A percentile compares a stretch with the other conserved stretches of the same genome.
phyloP scores from a whole-genome alignment of 2,797 vertebrate species.

The Siniperca scherzeri region DNA sequence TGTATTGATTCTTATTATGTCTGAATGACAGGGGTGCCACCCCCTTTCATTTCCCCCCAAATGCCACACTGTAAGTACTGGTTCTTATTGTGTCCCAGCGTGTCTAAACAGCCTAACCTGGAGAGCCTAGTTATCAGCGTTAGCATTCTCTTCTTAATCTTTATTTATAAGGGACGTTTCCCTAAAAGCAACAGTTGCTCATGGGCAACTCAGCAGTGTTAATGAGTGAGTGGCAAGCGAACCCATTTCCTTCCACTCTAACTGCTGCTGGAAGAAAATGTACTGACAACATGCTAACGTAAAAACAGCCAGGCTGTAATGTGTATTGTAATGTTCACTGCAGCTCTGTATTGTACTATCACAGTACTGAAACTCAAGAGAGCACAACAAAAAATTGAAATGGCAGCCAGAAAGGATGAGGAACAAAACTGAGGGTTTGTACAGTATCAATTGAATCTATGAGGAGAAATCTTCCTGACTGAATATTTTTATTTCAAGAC shows the following conservation, averaged over 20 bases:
- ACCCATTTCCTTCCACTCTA: background rate
- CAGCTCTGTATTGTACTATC: background rate
- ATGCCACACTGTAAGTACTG: background rate
- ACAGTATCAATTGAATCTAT: background rate
- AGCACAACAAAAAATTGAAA: background rate
- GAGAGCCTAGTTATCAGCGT: background rate
- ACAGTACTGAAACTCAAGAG: background rate
- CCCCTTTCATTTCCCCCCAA: background rate
- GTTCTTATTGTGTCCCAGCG: background rate
- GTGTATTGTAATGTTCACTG: background rate
- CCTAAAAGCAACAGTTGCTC: background rate
- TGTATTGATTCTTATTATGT: constrained; percentile 3
- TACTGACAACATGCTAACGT: background rate
- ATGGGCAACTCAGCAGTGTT: background rate
- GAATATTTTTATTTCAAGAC: constrained; percentile 32
- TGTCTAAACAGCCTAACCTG: background rate
- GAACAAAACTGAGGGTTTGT: background rate
- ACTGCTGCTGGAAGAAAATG: background rate
- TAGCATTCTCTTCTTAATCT: background rate
- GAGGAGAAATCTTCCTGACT: constrained; percentile 9
- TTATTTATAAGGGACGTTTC: background rate
- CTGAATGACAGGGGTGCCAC: too few species aligned
- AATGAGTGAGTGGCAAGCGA: background rate
- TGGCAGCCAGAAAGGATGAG: background rate
- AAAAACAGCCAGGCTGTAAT: constrained; percentile 20